Evolutionary conservation across 2,888 invertebrate species (phyloP), one percentile per base, ranked within the genome.

Genomic region (Scaptomyza reducta): DNA sequence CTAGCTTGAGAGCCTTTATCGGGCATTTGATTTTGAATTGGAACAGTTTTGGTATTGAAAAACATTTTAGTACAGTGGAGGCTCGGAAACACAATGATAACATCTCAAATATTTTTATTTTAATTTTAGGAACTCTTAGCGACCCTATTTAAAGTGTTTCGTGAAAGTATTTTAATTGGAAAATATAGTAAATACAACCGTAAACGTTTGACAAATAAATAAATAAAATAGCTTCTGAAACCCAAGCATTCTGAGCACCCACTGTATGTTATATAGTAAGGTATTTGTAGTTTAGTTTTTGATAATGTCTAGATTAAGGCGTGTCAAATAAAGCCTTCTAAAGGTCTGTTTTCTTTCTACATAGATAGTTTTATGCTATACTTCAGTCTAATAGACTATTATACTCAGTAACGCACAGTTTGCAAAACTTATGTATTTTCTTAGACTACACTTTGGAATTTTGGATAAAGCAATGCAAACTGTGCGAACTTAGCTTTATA

Each of bases 341-440:
- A 49, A 27, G 11, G 14, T 14, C 46, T 46, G 1, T 38, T 14
- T 38, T 38, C 50, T 18, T 44, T 31, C 50, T 46, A 50, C 35
- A 44, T 35, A 13, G 40, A 38, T 45, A 38, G 13, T 74, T 51
- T 40, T 70, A 63, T 54, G 65, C 72, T 69, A 71, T 67, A 71
- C 55, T 64, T 87, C 71, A 87, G 87, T 87, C 81, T 74, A 71
- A 64, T 51, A 61, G 87, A 74, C 77, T 77, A 67, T 69, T 56
- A 61, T 51, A 46, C 40, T 44, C 44, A 49, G 41, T 46, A 33
- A 10, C 35, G 50, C 54, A 42, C 41, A 70, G 71, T 55, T 62
- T 51, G 74, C 54, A 53, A 22, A 45, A 41, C 45, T 50, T n/a
- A 4, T 13, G 29, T n/a, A 10, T 29, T 44, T 5, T 9, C 3